Evolutionary conservation across 2,888 invertebrate genomes (phyloP).

Genomic region (Corythucha ciliata): DNA sequence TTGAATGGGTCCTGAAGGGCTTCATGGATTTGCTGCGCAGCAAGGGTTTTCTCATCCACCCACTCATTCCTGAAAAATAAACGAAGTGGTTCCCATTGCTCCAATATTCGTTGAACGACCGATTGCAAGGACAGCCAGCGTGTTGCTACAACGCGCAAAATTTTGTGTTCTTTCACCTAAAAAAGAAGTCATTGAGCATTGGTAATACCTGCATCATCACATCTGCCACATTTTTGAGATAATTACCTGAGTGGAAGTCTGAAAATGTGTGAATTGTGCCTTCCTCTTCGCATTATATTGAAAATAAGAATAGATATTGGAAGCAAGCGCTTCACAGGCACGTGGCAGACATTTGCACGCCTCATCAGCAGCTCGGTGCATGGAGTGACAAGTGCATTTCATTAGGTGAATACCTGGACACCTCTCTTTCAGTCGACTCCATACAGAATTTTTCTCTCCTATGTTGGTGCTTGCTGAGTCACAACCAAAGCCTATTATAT

Average conservation of each 20-base stretch:
- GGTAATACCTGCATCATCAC: background rate
- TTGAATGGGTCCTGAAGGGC: background rate
- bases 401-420: conserved; percentile 37
- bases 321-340: background rate
- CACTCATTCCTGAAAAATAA: background rate
- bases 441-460: conserved; percentile 38
- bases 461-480: conserved; percentile 40
- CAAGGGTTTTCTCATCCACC: too few species aligned
- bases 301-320: background rate
- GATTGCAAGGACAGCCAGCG: conserved; percentile 33
- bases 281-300: background rate
- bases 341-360: conserved; percentile 32
- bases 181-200: too few species aligned
- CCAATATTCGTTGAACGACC: conserved; percentile 20
- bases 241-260: conserved; percentile 33
- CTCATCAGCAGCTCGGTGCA: conserved; percentile 28
- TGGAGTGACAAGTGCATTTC: conserved; percentile 40
- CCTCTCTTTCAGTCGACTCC: conserved; percentile 34
- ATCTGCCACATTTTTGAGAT: conserved; percentile 25
- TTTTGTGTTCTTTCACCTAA: conserved; percentile 32
- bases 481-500: conserved; percentile 40
- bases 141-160: conserved; percentile 36
- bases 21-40: background rate
- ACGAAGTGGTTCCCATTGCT: conserved; percentile 30
- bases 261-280: conserved; percentile 31